These are phyloP conservation scores for Sturnira hondurensis DNA, from an alignment of 2,113 vertebrate species.

Conservation along the genomic window DNA sequence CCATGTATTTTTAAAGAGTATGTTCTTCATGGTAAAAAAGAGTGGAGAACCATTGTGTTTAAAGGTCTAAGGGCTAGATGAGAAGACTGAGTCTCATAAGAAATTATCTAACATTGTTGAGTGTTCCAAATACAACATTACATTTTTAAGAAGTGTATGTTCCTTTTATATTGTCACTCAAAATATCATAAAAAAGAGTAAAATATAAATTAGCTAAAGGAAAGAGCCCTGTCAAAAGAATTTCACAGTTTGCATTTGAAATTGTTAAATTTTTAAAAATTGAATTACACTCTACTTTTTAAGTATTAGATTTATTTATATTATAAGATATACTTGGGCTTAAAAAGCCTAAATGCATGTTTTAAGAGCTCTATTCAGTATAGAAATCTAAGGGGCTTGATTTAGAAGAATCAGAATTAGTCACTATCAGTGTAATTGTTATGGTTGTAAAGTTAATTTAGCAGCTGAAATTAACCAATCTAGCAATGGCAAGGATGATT, in stretches of 20 bases:
- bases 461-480: constrained; percentile 64
- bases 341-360: background rate
- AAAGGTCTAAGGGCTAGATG: background rate
- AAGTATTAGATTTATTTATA: constrained; percentile 9
- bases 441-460: constrained; percentile 54
- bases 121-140: background rate
- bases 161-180: background rate
- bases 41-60: background rate
- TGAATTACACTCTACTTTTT: background rate
- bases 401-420: constrained; percentile 59
- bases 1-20: background rate
- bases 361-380: constrained; percentile 14
- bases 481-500: constrained; percentile 44
- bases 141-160: background rate
- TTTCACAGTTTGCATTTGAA: background rate
- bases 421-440: constrained; percentile 42
- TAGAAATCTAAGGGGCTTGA: constrained; percentile 19
- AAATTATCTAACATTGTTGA: background rate
- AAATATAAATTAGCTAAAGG: background rate
- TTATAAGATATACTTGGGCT: background rate
- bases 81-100: background rate
- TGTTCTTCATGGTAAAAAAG: background rate
- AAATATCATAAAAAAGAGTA: background rate
- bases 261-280: background rate
- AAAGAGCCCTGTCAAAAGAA: background rate